Base-by-base conservation (phyloP, 2,888 invertebrate genomes). In the Erebia aethiops region DNA sequence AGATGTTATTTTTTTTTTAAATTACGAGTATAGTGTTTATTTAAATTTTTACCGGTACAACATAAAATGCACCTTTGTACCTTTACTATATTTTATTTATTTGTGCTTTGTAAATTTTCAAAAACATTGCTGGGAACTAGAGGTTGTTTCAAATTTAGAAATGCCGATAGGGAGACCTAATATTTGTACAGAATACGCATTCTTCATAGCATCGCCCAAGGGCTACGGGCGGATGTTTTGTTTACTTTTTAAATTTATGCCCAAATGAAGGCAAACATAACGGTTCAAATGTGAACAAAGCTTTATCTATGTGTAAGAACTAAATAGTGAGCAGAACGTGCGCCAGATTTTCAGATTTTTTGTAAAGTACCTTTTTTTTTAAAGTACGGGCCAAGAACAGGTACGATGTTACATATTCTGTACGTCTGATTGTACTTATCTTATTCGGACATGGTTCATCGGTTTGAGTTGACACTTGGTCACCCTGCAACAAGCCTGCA, bases 251-350 rank as follows among this genome's bases (percentile, higher is more conserved):
- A 79, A 77, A 77, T 75, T 76, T 76, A 75, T 70, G 72, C 76
- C 75, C 76, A 84, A 86, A 84, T 79, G 80, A 81, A 87, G 81
- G 79, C 81, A 85, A 87, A 88, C 80, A 84, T 87, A 87, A 86
- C 87, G 78, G 80, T 79, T 69, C 67, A 56, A 74, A 64, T n/a
- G 41, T 74, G 77, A 84, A 88, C 87, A 87, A 86, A 84, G 82
- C 80, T 73, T 90, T 89, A 89, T 90, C 89, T 89, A 68, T 52
- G 75, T 73, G 74, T 81, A 78, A 75, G 80, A 88, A 86, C 85
- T 85, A 87, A 87, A 87, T 86, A 87, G 84, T 86, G 82, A 81
- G 84, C 82, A 76, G 84, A 88, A 88, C 90, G 89, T 90, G 90
- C 84, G 82, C 75, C 9, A 57, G 56, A 26, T 57, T 26, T 21